These are phyloP conservation scores for Acanthoscelides obtectus DNA, from an alignment of 2,888 invertebrate species.

Conservation along the genomic window DNA sequence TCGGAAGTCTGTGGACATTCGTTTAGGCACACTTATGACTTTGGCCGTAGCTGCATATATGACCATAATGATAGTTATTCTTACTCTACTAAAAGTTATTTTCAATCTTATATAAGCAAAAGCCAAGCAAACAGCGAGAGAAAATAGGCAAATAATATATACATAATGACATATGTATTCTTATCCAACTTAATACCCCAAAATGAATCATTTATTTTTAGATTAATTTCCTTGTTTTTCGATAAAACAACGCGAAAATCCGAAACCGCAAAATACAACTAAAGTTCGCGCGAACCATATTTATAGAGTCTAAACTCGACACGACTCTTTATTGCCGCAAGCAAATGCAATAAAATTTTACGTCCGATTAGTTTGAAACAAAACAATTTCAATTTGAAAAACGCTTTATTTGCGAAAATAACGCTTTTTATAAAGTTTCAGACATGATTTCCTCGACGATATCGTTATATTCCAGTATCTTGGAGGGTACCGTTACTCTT, in stretches of 20 bases:
- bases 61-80: too few species aligned
- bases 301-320: not conserved
- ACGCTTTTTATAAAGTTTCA: too few species aligned
- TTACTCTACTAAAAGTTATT: too few species aligned
- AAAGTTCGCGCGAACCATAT: not conserved
- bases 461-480: too few species aligned
- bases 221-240: not conserved
- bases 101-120: not conserved
- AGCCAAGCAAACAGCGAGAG: not conserved
- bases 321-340: not conserved
- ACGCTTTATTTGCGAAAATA: too few species aligned
- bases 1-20: too few species aligned
- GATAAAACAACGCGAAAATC: not conserved
- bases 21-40: too few species aligned
- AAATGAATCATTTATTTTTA: not conserved
- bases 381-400: not conserved
- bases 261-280: not conserved
- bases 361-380: not conserved
- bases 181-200: not conserved
- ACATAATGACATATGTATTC: not conserved
- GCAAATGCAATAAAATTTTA: not conserved
- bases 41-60: too few species aligned
- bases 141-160: not conserved
- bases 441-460: too few species aligned
- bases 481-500: too few species aligned